Conservation (phyloP, 1,140 invertebrate species). For the Tribolium madens region DNA sequence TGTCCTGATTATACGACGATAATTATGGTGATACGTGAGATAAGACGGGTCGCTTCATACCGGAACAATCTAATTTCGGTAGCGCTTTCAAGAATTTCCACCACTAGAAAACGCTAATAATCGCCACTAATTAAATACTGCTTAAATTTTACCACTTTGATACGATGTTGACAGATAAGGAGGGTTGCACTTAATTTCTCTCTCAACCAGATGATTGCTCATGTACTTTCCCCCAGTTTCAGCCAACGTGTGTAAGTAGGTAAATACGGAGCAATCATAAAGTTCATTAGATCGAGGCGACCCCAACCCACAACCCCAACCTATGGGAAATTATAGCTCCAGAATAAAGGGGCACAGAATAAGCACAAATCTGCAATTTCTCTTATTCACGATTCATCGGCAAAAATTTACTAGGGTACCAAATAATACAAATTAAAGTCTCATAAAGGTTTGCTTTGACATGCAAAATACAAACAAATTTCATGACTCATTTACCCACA, state of each 20-base stretch:
- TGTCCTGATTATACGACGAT: slow-evolving; percentile 52
- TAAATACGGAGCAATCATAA: slow-evolving; percentile 62
- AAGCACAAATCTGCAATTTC: slow-evolving; percentile 20
- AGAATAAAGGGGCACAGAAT: slow-evolving; percentile 1
- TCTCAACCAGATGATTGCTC: slow-evolving; percentile 52
- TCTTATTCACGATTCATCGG: not conserved
- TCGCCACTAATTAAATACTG: slow-evolving; percentile 26
- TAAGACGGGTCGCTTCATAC: slow-evolving; percentile 46
- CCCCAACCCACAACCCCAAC: slow-evolving; percentile 46
- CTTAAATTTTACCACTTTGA: slow-evolving; percentile 13
- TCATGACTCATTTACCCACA: not conserved
- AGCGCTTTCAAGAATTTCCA: not conserved
- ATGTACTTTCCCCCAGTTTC: slow-evolving; percentile 47
- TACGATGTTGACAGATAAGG: slow-evolving; percentile 14
- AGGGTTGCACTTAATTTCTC: slow-evolving; percentile 47
- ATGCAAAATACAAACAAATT: slow-evolving; percentile 1
- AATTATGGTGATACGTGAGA: slow-evolving; percentile 55
- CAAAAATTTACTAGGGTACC: not conserved
- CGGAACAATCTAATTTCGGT: slow-evolving; percentile 16
- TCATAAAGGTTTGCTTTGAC: not conserved
- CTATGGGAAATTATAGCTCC: slow-evolving; percentile 28
- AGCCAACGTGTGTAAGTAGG: slow-evolving; percentile 57
- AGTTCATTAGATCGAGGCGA: slow-evolving; percentile 58
- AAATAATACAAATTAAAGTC: not conserved
- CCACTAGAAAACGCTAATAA: slow-evolving; percentile 15